These are phyloP conservation scores for Exocentrus adspersus DNA, from an alignment of 2,888 invertebrate species.

Conservation along the genomic window DNA sequence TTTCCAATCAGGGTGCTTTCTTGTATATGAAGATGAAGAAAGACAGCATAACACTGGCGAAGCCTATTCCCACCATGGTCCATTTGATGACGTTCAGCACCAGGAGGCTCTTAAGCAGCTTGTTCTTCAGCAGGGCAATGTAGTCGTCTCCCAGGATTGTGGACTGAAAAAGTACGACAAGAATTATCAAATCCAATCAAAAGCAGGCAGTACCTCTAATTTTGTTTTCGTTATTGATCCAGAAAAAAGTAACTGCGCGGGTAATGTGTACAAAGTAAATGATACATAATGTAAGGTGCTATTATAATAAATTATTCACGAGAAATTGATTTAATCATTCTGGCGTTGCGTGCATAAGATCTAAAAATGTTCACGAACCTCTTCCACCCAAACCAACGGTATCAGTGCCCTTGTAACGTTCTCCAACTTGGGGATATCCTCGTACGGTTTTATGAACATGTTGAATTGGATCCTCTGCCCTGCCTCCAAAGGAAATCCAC, in stretches of 20 bases:
- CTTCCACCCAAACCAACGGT: constrained; percentile 76
- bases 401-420: constrained; percentile 67
- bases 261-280: no score
- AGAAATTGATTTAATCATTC: no score
- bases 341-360: no score
- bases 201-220: no score
- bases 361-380: constrained; percentile 65
- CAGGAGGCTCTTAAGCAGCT: constrained; percentile 44
- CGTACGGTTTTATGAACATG: constrained; percentile 65
- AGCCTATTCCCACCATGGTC: constrained; percentile 43
- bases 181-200: no score
- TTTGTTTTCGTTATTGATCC: no score
- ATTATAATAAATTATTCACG: no score
- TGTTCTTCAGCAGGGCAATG: constrained; percentile 44
- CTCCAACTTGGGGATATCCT: constrained; percentile 65
- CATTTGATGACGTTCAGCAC: constrained; percentile 50
- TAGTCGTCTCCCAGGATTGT: constrained; percentile 46
- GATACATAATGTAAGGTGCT: no score
- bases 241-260: no score
- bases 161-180: constrained; percentile 51
- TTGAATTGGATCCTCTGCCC: constrained; percentile 77
- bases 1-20: constrained; percentile 31
- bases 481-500: constrained; percentile 70
- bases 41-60: constrained; percentile 36
- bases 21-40: constrained; percentile 36